Evolutionary conservation across 2,797 vertebrate genomes (phyloP), one percentile per base, ranked within the genome.

Genomic region (Acrossocheilus fasciatus): DNA sequence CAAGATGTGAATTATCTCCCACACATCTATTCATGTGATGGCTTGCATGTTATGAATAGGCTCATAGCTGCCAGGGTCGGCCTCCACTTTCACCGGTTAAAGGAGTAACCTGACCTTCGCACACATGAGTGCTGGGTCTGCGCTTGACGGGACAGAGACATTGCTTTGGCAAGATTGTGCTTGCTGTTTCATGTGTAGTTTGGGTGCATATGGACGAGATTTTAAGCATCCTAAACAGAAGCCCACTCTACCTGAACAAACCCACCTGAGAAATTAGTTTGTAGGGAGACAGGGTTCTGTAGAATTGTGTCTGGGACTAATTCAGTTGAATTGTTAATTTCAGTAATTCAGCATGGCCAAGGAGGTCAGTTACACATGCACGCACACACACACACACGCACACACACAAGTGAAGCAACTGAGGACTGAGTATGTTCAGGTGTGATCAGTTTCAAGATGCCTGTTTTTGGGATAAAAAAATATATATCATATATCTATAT

Each of bases 11-110:
- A 84, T 89, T 79, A 88, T 89, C 90, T 88, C 87, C 83, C 74
- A 70, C 36, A 82, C 85, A 87, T 90, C 91, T 90, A 92, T 94
- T 95, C 92, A 93, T 92, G 91, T 92, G 90, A 86, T 92, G 88
- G 91, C 85, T 91, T 89, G 92, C 74, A 87, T 85, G 91, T 92
- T 90, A 92, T 94, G 94, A 93, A 94, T 94, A 94, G 93, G 94
- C 90, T 94, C 94, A 94, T 94, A 90, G 83, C 86, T 91, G 83
- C 81, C 91, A 87, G 89, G 87, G 90, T 89, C 54, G 86, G 54
- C 81, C 72, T 87, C 85, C 83, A 88, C 91, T 86, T 79, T 5
- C 70, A 88, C 90, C 91, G 86, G 91, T 91, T 88, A 92, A 90
- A 90, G 83, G 54, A 93, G 90, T 83, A 86, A 88, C 45, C 89